A percentile compares a stretch with the other conserved stretches of the same genome.
Evolutionary conservation across 2,113 vertebrate genomes (phyloP).

Genomic region (Nicator chloris): DNA sequence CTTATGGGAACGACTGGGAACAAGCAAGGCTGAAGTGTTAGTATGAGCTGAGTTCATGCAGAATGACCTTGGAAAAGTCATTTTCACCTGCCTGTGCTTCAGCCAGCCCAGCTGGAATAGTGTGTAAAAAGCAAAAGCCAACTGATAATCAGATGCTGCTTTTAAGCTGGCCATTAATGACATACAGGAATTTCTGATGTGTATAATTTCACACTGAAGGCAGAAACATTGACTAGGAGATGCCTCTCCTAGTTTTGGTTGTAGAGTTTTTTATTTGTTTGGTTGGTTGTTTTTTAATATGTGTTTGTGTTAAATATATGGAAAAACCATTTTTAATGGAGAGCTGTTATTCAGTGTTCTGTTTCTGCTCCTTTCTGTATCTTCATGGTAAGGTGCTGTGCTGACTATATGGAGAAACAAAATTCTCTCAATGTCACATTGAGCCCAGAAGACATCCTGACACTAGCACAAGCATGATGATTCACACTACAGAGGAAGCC

Average conservation of each 20-base stretch:
- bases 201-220: neutral
- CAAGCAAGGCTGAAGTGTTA: neutral
- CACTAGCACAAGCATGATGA: neutral
- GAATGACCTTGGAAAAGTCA: conserved; percentile 42
- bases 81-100: conserved; percentile 39
- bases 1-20: neutral
- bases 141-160: conserved; percentile 19
- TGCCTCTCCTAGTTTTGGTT: neutral
- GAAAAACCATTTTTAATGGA: neutral
- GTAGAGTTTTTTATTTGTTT: neutral
- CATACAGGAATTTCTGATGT: neutral
- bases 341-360: neutral
- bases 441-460: neutral
- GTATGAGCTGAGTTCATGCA: neutral
- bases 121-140: conserved; percentile 25
- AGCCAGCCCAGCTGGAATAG: conserved; percentile 31
- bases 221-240: neutral
- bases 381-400: neutral
- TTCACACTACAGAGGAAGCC: neutral
- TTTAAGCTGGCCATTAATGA: neutral
- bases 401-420: neutral
- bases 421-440: neutral
- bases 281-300: neutral
- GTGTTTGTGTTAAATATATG: neutral
- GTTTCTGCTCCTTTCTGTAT: neutral